phyloP scores from a whole-genome alignment of 2,888 invertebrate species.

The Smittia sp. region DNA sequence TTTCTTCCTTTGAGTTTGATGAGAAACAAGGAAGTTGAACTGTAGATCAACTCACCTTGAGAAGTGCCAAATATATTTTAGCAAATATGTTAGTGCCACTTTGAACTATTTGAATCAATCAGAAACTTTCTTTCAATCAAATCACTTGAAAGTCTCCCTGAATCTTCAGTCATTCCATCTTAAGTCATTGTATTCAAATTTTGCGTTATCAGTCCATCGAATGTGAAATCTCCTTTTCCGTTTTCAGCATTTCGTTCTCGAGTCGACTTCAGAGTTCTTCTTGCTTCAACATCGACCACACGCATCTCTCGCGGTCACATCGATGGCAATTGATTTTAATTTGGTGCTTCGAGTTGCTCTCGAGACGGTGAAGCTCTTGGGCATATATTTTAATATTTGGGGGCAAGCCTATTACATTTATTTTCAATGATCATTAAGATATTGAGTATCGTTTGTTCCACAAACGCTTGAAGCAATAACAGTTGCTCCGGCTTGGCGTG shows the following conservation, averaged over 20 bases:
- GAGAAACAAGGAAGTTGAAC: too few species aligned
- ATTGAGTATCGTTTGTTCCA: slow-evolving; percentile 19
- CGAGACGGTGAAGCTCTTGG: background rate
- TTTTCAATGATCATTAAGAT: slow-evolving; percentile 9
- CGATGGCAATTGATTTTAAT: slow-evolving; percentile 37
- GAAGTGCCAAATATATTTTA: too few species aligned
- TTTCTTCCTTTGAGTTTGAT: too few species aligned
- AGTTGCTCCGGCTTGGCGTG: background rate
- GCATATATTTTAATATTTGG: background rate
- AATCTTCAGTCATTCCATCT: background rate
- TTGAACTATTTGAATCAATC: too few species aligned
- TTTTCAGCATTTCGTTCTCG: background rate
- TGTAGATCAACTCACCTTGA: too few species aligned
- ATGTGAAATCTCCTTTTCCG: background rate
- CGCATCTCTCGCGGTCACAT: slow-evolving; percentile 19
- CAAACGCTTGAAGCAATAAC: background rate
- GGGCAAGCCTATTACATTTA: background rate
- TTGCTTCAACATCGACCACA: slow-evolving; percentile 14
- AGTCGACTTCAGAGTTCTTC: background rate
- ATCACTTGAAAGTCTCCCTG: background rate
- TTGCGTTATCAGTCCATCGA: background rate
- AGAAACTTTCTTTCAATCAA: too few species aligned
- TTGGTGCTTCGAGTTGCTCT: slow-evolving; percentile 20
- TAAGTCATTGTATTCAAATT: slow-evolving; percentile 7
- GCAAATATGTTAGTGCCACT: too few species aligned